Evolutionary conservation across 2,888 invertebrate genomes (phyloP).

Genomic region (Morinoia aosen): DNA sequence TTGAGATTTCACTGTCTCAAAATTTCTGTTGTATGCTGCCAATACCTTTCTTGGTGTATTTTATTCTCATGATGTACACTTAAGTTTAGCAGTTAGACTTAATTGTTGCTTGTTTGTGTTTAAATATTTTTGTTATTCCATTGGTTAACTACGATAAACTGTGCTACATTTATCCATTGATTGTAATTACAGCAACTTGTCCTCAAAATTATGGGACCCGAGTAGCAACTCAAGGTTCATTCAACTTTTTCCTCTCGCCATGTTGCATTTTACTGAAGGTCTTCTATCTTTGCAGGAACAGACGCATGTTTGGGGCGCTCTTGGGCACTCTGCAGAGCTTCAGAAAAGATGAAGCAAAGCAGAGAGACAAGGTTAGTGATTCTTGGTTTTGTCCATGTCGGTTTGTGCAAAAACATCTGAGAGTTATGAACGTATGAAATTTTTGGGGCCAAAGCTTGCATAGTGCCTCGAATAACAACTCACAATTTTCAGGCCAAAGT

Average conservation of each 20-base stretch:
- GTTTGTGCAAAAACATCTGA: not conserved
- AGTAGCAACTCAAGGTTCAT: no score
- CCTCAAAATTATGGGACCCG: no score
- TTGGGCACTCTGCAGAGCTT: slow-evolving; percentile 96
- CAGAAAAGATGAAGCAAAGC: slow-evolving; percentile 87
- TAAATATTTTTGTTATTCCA: not conserved
- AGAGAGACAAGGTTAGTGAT: slow-evolving; percentile 65
- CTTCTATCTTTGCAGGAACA: slow-evolving; percentile 76
- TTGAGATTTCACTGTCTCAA: no score
- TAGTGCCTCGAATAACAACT: not conserved
- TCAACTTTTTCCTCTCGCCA: not conserved
- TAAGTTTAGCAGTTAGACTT: not conserved
- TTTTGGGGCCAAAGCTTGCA: not conserved
- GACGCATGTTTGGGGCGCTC: slow-evolving; percentile 95
- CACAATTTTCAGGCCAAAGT: not conserved
- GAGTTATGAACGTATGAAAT: not conserved
- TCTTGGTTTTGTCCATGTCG: not conserved
- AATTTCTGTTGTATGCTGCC: no score
- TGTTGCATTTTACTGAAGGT: not conserved
- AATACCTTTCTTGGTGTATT: not conserved
- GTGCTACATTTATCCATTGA: no score
- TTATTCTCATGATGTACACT: not conserved
- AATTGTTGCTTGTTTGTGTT: not conserved
- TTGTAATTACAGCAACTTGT: no score
- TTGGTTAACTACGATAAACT: no score